Conservation (phyloP, 1,140 invertebrate species). For the Orchesella cincta region DNA sequence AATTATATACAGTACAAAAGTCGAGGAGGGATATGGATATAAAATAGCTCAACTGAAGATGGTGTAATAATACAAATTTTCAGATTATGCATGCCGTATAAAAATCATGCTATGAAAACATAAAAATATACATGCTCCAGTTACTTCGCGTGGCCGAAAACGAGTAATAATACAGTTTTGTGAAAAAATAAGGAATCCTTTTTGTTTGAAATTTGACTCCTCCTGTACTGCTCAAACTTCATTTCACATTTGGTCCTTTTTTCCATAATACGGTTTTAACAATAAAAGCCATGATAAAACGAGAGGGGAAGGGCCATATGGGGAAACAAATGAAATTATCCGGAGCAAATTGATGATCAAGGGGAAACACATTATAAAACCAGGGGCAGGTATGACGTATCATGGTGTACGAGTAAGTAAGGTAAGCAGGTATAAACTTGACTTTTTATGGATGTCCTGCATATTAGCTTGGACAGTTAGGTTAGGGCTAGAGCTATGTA, state of each 20-base stretch:
- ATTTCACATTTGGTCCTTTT: background rate
- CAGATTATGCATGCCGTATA: no score
- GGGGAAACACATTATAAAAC: background rate
- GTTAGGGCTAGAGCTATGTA: background rate
- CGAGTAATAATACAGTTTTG: no score
- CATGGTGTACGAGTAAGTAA: background rate
- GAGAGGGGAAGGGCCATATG: background rate
- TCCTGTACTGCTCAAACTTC: background rate
- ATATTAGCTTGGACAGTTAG: background rate
- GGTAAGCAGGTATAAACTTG: background rate
- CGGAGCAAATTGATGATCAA: conserved; percentile 1
- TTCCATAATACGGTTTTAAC: background rate
- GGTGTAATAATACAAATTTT: no score
- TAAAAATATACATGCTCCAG: conserved; percentile 17
- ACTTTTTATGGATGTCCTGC: background rate
- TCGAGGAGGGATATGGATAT: no score
- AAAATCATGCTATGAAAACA: no score
- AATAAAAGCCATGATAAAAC: background rate
- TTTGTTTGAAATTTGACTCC: background rate
- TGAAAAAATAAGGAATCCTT: no score
- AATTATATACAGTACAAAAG: no score
- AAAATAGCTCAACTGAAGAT: no score
- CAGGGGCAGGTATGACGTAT: background rate
- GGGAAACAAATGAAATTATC: conserved; percentile 30
- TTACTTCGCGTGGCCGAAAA: conserved; percentile 14